phyloP scores from a whole-genome alignment of 2,797 vertebrate species.

The Pseudomugil tenellus region DNA sequence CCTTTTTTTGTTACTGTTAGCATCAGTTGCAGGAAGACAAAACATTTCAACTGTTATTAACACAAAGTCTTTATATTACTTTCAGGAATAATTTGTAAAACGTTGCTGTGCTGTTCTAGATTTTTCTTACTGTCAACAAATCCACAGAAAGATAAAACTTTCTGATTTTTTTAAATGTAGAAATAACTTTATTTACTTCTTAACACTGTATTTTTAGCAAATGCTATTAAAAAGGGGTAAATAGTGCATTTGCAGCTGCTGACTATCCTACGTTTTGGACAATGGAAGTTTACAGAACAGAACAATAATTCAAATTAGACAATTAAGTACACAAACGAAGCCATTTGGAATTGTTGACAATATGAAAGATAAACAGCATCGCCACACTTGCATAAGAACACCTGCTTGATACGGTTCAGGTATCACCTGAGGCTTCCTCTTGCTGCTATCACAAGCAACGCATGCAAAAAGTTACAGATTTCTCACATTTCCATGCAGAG shows the following conservation, averaged over 20 bases:
- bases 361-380: neutral
- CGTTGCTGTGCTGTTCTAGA: neutral
- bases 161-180: neutral
- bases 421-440: neutral
- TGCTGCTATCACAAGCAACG: neutral
- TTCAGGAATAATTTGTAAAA: constrained; percentile 1
- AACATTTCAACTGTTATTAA: constrained; percentile 28
- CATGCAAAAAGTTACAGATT: neutral
- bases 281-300: neutral
- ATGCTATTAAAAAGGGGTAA: neutral
- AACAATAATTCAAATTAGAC: neutral
- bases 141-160: constrained; percentile 1
- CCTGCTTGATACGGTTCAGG: neutral
- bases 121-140: constrained; percentile 20
- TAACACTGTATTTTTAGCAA: neutral
- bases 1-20: constrained; percentile 9
- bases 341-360: constrained; percentile 6
- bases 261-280: neutral
- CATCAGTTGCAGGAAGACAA: constrained; percentile 15
- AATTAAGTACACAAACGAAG: neutral
- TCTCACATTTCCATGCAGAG: neutral
- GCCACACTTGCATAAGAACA: neutral
- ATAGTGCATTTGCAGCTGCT: neutral
- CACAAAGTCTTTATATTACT: neutral
- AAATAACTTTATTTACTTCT: fast-evolving